Evolutionary conservation across 2,888 invertebrate genomes (phyloP).

Genomic region (Conops quadrifasciatus): DNA sequence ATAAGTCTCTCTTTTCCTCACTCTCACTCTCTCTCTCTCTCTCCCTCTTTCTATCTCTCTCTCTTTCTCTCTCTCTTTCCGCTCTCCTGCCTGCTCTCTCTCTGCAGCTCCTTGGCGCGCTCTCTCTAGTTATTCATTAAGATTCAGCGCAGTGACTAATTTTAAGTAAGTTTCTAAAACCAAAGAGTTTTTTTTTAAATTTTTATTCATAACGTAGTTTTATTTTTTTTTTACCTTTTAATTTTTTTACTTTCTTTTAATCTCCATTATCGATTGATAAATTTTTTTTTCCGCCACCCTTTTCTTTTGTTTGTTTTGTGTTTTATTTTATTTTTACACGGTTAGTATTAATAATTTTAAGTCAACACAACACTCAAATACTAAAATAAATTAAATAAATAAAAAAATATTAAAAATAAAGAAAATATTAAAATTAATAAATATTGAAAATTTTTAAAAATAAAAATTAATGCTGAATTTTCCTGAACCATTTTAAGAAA

Average conservation of each 20-base stretch:
- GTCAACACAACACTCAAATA: slow-evolving; percentile 14
- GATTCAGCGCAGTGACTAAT: slow-evolving; percentile 28
- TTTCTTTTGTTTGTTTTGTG: slow-evolving; percentile 3
- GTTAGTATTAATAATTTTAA: slow-evolving; percentile 35
- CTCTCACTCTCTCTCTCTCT: no score
- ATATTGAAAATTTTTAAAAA: slow-evolving; percentile 28
- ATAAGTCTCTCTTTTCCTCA: no score
- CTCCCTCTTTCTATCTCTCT: no score
- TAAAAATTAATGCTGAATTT: slow-evolving; percentile 18
- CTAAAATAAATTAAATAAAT: background rate
- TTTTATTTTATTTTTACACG: slow-evolving; percentile 21
- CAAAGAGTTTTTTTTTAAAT: slow-evolving; percentile 50
- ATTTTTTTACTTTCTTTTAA: slow-evolving; percentile 17
- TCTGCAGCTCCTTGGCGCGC: slow-evolving; percentile 5
- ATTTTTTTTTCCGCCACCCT: background rate
- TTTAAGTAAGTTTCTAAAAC: slow-evolving; percentile 51
- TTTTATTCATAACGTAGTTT: slow-evolving; percentile 27
- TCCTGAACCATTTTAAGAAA: no score
- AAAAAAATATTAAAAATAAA: slow-evolving; percentile 34
- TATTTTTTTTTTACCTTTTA: slow-evolving; percentile 19
- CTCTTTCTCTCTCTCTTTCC: background rate
- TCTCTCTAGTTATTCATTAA: background rate
- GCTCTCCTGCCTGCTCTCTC: background rate
- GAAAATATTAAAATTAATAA: slow-evolving; percentile 25
- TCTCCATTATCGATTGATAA: slow-evolving; percentile 21